These are phyloP conservation scores for Aspidoscelis tigris DNA, from an alignment of 2,113 vertebrate genomes.

Conservation along the genomic window DNA sequence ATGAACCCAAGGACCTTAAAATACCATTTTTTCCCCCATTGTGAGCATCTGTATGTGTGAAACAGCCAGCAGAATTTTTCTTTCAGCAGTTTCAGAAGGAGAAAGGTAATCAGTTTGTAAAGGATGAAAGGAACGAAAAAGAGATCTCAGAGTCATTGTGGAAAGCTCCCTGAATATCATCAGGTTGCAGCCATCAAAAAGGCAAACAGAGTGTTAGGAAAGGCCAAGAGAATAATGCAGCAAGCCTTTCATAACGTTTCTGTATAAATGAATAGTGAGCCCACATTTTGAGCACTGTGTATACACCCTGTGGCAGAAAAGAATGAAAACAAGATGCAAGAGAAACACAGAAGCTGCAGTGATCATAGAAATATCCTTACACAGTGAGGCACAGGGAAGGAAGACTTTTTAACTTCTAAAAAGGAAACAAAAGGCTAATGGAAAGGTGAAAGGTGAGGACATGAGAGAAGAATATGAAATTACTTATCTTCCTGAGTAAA, in stretches of 20 bases:
- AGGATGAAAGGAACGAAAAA: conserved; percentile 30
- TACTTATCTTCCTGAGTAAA: neutral
- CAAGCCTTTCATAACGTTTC: conserved; percentile 18
- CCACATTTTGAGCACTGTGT: neutral
- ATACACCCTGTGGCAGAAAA: conserved; percentile 1
- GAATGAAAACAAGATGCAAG: conserved; percentile 14
- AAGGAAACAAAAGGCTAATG: conserved; percentile 20
- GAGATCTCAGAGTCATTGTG: conserved; percentile 28
- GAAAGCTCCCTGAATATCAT: conserved; percentile 29
- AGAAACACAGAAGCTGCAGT: neutral
- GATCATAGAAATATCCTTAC: neutral
- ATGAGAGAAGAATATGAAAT: conserved; percentile 5
- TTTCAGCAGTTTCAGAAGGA: neutral
- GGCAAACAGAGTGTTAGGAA: conserved; percentile 21
- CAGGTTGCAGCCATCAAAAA: conserved; percentile 22
- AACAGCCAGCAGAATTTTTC: neutral
- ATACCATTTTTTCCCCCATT: neutral
- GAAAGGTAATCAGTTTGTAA: conserved; percentile 29
- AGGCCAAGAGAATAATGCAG: conserved; percentile 28
- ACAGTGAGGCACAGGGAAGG: neutral
- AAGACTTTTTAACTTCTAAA: conserved; percentile 1
- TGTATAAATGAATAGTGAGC: conserved; percentile 10
- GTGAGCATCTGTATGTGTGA: neutral
- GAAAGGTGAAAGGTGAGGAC: conserved; percentile 16
- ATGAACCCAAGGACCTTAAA: neutral